Conservation (phyloP, 2,888 invertebrate species). For the Onthophagus sagittarius region DNA sequence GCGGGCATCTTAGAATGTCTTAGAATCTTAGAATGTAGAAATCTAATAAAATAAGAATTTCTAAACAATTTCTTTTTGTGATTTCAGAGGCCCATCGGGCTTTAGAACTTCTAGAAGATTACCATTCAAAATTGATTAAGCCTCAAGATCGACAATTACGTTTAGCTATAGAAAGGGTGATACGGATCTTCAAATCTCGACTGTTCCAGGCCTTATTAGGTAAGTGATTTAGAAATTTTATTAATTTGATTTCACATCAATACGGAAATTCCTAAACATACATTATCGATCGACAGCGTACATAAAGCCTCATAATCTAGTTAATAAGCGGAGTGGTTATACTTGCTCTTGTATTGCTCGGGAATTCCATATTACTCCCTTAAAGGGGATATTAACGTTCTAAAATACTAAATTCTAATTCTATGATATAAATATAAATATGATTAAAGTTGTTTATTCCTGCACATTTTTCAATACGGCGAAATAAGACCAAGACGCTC, state of each 20-base stretch:
- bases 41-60: too few species aligned
- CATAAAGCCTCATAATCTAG: background rate
- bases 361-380: background rate
- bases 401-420: too few species aligned
- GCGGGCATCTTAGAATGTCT: too few species aligned
- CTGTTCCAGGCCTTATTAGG: conserved; percentile 97
- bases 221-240: conserved; percentile 52
- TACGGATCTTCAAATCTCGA: conserved; percentile 96
- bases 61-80: conserved; percentile 34
- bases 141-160: conserved; percentile 94
- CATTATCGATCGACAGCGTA: background rate
- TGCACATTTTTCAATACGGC: conserved; percentile 27
- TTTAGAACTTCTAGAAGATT: conserved; percentile 96
- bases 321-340: background rate
- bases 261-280: background rate
- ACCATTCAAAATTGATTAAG: conserved; percentile 89
- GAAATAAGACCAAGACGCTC: conserved; percentile 19
- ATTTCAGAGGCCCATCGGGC: conserved; percentile 94
- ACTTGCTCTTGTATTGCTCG: background rate
- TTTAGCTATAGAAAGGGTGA: conserved; percentile 94
- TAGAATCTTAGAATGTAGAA: too few species aligned
- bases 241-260: background rate
- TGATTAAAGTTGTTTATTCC: background rate
- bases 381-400: conserved; percentile 13
- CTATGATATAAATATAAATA: too few species aligned